Base-by-base conservation (phyloP, 2,797 vertebrate genomes). In the Xerus rutilus region DNA sequence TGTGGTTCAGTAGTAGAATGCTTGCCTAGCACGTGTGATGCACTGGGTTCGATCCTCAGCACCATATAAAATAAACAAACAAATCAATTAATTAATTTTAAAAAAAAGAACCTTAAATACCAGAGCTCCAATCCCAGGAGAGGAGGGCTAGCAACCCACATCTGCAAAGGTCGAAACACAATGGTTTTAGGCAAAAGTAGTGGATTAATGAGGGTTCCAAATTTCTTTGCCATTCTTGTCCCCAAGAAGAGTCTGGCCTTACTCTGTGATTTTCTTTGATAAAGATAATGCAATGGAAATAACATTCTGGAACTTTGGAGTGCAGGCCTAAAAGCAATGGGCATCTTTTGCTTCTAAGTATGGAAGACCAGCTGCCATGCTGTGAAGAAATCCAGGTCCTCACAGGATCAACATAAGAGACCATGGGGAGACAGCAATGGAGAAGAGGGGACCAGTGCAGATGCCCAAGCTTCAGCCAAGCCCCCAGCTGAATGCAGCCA, bases 401-500 rank as follows among this genome's bases (percentile, higher is more conserved):
- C 85, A 25, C 7, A 59, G 7, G 12, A 2, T 7, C 8, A 10
- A 2, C 9, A 30, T 49, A 32, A 84, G 69, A 11, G 14, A 70
- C 5, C 25, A 47, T 5, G 8, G 39, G 30, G 43, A 85, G 28
- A 54, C 7, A 67, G 7, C 0, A 0, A 45, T 13, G 17, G 32
- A n/a, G 67, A 32, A 30, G 17, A 73, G 17, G 14, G 67, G 17
- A 32, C 11, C 62, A 35, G 12, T 23, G 23, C 8, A 45, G 43
- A 64, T 28, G 20, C 17, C 28, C 20, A 13, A 74, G 35, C 83
- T 62, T 79, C n/a, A 62, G 35, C 52, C 59, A 78, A 32, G 62
- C 54, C 84, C 20, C 70, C 72, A 94, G 74, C 57, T 85, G 89
- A 96, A 64, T n/a, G 74, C 78, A 95, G 57, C 52, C 32, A 73